phyloP scores from a whole-genome alignment of 2,888 invertebrate species.

The Panopea generosa region DNA sequence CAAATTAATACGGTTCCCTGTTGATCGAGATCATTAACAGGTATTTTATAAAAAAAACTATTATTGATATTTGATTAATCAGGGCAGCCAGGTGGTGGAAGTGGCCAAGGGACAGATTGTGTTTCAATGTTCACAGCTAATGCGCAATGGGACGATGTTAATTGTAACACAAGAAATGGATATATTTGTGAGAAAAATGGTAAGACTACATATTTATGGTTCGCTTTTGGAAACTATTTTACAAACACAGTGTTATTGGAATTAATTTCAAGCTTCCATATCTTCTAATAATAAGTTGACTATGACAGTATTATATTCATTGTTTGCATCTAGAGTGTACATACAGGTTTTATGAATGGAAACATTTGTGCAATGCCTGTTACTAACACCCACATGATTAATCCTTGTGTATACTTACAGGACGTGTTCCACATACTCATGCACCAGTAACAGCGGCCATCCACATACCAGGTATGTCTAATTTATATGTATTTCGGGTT shows the following conservation, averaged over 20 bases:
- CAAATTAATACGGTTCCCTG: no score
- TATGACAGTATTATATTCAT: no score
- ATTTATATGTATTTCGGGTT: background rate
- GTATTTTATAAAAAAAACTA: no score
- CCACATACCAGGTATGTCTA: conserved; percentile 35
- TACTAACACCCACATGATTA: background rate
- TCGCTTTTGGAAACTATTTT: background rate
- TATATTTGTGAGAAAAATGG: conserved; percentile 65
- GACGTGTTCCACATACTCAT: conserved; percentile 34
- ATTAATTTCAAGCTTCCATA: no score
- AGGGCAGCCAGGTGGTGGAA: conserved; percentile 43
- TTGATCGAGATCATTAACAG: no score
- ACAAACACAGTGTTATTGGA: no score
- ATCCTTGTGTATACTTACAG: conserved; percentile 19
- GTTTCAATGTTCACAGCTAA: conserved; percentile 61
- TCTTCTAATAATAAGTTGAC: no score
- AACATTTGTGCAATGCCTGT: no score
- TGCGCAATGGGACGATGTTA: conserved; percentile 70
- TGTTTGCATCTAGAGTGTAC: no score
- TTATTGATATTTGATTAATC: no score
- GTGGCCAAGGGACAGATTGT: conserved; percentile 62
- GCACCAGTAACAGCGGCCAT: conserved; percentile 25
- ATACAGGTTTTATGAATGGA: no score
- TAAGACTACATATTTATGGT: no score
- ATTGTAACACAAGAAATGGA: conserved; percentile 54